phyloP scores from a whole-genome alignment of 2,888 invertebrate species.

The Protodeltote pygarga region DNA sequence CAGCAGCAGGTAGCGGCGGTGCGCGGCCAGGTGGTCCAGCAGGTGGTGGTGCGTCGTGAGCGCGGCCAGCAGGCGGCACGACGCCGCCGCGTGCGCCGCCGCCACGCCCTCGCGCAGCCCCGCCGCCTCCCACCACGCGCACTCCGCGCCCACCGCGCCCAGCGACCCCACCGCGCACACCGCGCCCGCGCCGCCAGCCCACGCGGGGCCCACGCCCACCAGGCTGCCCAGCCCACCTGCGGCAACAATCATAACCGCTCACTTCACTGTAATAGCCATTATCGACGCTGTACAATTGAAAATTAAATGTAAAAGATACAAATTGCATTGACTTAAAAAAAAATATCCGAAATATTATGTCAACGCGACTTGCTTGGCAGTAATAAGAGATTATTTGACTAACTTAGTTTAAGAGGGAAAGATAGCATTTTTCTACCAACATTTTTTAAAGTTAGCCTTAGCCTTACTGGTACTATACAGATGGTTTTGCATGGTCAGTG shows the following conservation, averaged over 20 bases:
- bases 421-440: too few relatives aligned
- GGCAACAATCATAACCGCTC: neutral
- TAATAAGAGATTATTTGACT: too few relatives aligned
- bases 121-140: constrained; percentile 81
- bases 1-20: constrained; percentile 95
- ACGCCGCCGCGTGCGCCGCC: constrained; percentile 94
- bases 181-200: constrained; percentile 23
- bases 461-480: too few relatives aligned
- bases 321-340: too few relatives aligned
- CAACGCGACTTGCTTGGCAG: too few relatives aligned
- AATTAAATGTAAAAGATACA: too few relatives aligned
- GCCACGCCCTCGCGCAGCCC: constrained; percentile 93
- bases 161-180: constrained; percentile 63
- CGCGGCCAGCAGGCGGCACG: constrained; percentile 94
- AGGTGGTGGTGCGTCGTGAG: constrained; percentile 95
- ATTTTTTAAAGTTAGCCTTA: too few relatives aligned
- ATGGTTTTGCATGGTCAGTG: too few relatives aligned
- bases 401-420: too few relatives aligned
- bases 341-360: too few relatives aligned
- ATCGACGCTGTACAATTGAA: too few relatives aligned
- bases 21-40: constrained; percentile 95
- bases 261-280: too few relatives aligned
- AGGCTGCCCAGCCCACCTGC: neutral
- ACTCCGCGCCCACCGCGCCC: constrained; percentile 39
- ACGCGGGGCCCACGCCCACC: neutral